phyloP scores from a whole-genome alignment of 1,140 invertebrate genomes.

The Zaprionus ghesquierei region DNA sequence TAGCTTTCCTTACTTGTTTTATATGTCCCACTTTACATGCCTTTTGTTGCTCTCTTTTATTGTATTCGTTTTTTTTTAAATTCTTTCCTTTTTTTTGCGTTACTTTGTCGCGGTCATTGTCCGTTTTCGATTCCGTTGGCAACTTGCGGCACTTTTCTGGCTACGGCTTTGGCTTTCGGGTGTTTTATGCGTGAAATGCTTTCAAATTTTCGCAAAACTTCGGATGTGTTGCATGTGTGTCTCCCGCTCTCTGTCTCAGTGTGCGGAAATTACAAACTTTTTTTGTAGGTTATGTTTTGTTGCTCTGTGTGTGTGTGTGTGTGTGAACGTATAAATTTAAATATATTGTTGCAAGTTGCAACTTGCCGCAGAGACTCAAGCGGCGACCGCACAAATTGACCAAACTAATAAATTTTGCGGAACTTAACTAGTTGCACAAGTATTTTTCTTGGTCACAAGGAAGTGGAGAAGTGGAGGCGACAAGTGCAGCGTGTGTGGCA shows the following conservation, averaged over 20 bases:
- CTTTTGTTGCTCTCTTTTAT: not conserved
- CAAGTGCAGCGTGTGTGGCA: constrained; percentile 2
- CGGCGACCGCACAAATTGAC: constrained; percentile 43
- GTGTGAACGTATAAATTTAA: constrained; percentile 19
- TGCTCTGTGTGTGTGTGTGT: not conserved
- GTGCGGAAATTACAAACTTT: constrained; percentile 62
- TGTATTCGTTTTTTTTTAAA: constrained; percentile 5
- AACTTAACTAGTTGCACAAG: constrained; percentile 32
- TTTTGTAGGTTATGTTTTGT: constrained; percentile 53
- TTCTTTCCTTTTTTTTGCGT: not conserved
- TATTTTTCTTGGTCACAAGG: not conserved
- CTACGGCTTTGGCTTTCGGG: constrained; percentile 30
- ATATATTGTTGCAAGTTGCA: constrained; percentile 35
- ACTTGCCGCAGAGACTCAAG: constrained; percentile 27
- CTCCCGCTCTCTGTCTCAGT: not conserved
- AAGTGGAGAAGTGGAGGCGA: not conserved
- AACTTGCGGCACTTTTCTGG: constrained; percentile 22
- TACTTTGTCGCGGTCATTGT: constrained; percentile 41
- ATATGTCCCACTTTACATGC: constrained; percentile 1
- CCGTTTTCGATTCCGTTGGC: constrained; percentile 29
- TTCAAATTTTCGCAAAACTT: constrained; percentile 52
- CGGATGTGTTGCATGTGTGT: constrained; percentile 26
- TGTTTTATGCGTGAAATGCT: constrained; percentile 65
- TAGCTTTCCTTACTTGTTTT: not conserved
- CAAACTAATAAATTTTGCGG: constrained; percentile 43